Percentiles rank a stretch among this genome's conserved stretches.
These are phyloP conservation scores for Brachylomia viminalis DNA, from an alignment of 2,888 invertebrate genomes.

Conservation along the genomic window DNA sequence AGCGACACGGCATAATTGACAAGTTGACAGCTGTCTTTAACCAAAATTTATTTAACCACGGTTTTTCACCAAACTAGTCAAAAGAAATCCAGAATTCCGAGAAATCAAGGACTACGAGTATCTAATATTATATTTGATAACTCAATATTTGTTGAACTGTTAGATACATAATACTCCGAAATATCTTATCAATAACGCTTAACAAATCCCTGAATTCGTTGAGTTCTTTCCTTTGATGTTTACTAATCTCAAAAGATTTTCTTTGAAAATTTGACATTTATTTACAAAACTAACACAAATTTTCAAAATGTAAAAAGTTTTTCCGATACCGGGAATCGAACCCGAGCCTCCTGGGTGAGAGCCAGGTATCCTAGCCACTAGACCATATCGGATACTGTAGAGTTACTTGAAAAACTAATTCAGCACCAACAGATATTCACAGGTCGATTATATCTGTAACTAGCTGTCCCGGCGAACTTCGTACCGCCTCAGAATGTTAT, in stretches of 20 bases:
- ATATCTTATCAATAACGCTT: slow-evolving; percentile 7
- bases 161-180: not conserved
- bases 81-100: slow-evolving; percentile 15
- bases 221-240: not conserved
- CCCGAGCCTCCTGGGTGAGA: slow-evolving; percentile 92
- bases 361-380: slow-evolving; percentile 92
- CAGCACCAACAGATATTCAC: not conserved
- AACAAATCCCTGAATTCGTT: not conserved
- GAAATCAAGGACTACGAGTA: not conserved
- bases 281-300: not conserved
- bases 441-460: not conserved
- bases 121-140: not conserved
- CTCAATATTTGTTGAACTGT: slow-evolving; percentile 20
- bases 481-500: too few species aligned
- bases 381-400: slow-evolving; percentile 89
- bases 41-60: slow-evolving; percentile 20
- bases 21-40: slow-evolving; percentile 57
- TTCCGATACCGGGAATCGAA: slow-evolving; percentile 92
- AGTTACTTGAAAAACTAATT: rapidly evolving
- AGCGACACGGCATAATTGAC: slow-evolving; percentile 47
- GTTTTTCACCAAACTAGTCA: slow-evolving; percentile 32
- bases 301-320: slow-evolving; percentile 76
- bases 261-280: not conserved
- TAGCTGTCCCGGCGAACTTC: too few species aligned
- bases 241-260: not conserved